A percentile compares a stretch with the other conserved stretches of the same genome.
Evolutionary conservation across 2,888 invertebrate species (phyloP).

Genomic region (Chrysomela aeneicollis): DNA sequence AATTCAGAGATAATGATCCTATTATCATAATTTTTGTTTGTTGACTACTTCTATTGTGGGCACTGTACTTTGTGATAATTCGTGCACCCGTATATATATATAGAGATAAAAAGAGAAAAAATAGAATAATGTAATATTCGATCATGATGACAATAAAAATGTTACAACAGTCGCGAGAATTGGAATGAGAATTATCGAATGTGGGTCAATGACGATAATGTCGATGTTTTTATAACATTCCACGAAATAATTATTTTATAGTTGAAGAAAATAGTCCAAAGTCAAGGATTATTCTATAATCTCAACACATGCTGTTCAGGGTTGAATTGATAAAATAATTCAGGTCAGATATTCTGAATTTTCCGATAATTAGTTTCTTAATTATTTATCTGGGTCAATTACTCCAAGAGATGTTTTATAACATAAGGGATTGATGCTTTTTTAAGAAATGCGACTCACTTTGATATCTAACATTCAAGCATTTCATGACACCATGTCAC

Average conservation of each 20-base stretch:
- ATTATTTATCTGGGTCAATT: constrained; percentile 12
- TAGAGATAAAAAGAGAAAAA: too few relatives aligned
- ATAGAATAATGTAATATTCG: too few relatives aligned
- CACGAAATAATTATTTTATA: constrained; percentile 13
- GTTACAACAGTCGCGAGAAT: neutral
- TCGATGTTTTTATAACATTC: constrained; percentile 7
- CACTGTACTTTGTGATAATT: too few relatives aligned
- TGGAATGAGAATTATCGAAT: constrained; percentile 6
- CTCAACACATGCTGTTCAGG: constrained; percentile 24
- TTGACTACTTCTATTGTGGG: too few relatives aligned
- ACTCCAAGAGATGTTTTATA: neutral
- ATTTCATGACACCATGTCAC: too few relatives aligned
- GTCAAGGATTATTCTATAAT: constrained; percentile 16
- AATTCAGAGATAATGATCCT: too few relatives aligned
- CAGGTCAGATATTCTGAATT: constrained; percentile 23
- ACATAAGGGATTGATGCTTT: too few relatives aligned
- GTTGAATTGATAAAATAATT: constrained; percentile 33
- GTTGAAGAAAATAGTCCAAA: constrained; percentile 10
- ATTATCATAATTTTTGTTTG: too few relatives aligned
- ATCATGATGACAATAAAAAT: neutral
- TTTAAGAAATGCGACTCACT: too few relatives aligned
- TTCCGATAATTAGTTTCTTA: neutral
- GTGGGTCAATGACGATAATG: constrained; percentile 31
- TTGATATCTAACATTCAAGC: too few relatives aligned
- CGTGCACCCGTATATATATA: too few relatives aligned